Evolutionary conservation across 2,113 vertebrate species (phyloP).

Genomic region (Prunella himalayana): DNA sequence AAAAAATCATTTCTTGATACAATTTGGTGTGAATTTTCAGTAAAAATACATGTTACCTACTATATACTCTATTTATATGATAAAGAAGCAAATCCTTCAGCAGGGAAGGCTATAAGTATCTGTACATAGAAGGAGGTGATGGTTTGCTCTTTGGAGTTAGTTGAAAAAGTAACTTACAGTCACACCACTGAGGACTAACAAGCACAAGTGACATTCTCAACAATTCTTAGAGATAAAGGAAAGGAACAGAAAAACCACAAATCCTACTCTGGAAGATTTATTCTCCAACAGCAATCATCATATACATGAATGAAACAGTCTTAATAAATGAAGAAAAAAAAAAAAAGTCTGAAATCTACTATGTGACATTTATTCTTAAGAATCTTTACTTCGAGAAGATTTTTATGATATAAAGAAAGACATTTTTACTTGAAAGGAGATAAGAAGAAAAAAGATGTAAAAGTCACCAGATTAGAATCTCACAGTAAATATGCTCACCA

Average conservation of each 20-base stretch:
- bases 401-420: not conserved
- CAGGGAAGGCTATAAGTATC: not conserved
- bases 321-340: not conserved
- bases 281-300: not conserved
- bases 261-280: not conserved
- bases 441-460: not conserved
- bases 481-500: not conserved
- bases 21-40: not conserved
- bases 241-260: not conserved
- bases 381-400: not conserved
- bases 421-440: not conserved
- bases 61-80: not conserved
- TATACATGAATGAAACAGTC: not conserved
- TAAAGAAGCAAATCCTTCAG: not conserved
- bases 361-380: not conserved
- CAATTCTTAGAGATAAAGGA: not conserved
- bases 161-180: not conserved
- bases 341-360: not conserved
- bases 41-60: not conserved
- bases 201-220: not conserved
- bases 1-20: not conserved
- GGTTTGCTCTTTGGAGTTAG: not conserved
- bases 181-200: accelerated
- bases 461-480: not conserved
- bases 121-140: not conserved